Evolutionary conservation across 1,140 invertebrate genomes (phyloP).

Genomic region (Helicoverpa zea): DNA sequence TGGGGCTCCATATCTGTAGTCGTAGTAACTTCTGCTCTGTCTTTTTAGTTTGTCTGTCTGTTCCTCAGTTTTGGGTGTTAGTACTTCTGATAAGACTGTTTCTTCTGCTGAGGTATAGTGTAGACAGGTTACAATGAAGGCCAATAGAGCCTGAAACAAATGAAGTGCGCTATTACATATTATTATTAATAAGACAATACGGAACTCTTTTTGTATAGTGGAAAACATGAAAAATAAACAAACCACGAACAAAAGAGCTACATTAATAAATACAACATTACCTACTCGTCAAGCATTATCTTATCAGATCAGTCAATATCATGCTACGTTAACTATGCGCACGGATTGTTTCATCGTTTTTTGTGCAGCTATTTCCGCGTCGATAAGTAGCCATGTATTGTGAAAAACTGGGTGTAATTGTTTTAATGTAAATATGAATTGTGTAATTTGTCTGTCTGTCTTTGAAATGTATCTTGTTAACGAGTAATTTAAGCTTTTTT

Average conservation of each 20-base stretch:
- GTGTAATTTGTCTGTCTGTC: conserved; percentile 31
- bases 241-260: conserved; percentile 21
- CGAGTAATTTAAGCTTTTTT: background rate
- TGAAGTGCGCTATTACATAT: background rate
- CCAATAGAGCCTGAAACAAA: conserved; percentile 26
- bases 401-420: conserved; percentile 34
- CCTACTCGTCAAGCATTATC: conserved; percentile 22
- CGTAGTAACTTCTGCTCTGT: conserved; percentile 77
- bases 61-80: conserved; percentile 60
- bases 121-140: conserved; percentile 7
- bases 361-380: conserved; percentile 43
- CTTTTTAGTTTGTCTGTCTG: conserved; percentile 55
- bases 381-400: background rate
- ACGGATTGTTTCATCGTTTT: conserved; percentile 46
- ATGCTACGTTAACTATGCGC: conserved; percentile 44
- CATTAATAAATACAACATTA: conserved; percentile 34
- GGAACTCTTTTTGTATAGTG: no score
- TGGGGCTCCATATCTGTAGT: conserved; percentile 66
- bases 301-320: conserved; percentile 40
- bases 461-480: background rate
- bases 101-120: conserved; percentile 60
- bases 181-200: background rate
- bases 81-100: conserved; percentile 70
- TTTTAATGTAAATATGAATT: conserved; percentile 36
- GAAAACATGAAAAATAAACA: background rate